phyloP scores from a whole-genome alignment of 2,797 vertebrate genomes.

The Alcedo quadribrachys region DNA sequence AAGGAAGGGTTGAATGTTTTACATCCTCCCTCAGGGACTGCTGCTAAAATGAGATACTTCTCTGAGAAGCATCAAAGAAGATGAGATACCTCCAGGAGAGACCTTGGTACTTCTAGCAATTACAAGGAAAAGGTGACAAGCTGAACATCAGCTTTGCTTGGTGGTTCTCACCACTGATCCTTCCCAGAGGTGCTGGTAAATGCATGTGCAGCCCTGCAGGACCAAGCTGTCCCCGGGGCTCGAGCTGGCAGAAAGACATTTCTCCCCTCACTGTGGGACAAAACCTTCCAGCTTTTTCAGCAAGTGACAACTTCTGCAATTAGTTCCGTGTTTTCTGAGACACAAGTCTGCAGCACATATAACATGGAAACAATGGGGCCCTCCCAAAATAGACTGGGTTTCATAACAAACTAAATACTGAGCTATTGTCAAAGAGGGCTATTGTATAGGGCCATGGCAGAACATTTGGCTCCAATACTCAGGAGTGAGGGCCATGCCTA shows the following conservation, averaged over 20 bases:
- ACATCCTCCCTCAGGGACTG: neutral
- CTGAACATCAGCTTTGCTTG: neutral
- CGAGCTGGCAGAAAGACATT: neutral
- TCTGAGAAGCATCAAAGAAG: neutral
- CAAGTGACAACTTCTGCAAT: neutral
- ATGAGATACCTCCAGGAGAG: neutral
- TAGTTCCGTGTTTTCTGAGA: neutral
- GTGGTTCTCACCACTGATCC: neutral
- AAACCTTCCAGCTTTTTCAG: slow-evolving; percentile 12
- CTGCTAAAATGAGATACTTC: neutral
- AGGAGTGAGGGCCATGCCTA: neutral
- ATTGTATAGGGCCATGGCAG: slow-evolving; percentile 55
- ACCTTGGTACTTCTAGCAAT: neutral
- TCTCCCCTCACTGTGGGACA: neutral
- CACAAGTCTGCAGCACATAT: slow-evolving; percentile 28
- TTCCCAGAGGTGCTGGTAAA: neutral
- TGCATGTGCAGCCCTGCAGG: fast-evolving
- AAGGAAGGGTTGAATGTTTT: neutral
- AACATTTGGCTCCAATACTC: slow-evolving; percentile 50
- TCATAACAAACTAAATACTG: slow-evolving; percentile 42
- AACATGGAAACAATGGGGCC: slow-evolving; percentile 52
- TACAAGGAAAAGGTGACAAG: neutral
- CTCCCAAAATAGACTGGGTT: slow-evolving; percentile 68
- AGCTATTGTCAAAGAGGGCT: slow-evolving; percentile 46
- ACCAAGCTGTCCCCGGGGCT: neutral